Evolutionary conservation across 2,797 vertebrate species (phyloP).

Genomic region (Urophycis tenuis): DNA sequence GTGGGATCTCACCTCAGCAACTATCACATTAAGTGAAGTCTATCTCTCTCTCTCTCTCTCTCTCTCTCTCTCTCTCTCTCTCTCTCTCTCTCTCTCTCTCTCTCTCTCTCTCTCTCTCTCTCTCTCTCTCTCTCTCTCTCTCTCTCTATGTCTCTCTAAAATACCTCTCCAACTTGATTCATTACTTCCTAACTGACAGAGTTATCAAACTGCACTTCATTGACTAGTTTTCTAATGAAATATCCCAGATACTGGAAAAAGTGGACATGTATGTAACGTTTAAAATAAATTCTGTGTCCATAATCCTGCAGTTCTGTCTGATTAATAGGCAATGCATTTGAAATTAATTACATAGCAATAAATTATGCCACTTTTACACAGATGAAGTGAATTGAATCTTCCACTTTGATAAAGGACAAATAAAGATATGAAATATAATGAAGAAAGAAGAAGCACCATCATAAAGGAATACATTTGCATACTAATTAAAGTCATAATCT

Average conservation of each 20-base stretch:
- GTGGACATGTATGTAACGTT: conserved; percentile 28
- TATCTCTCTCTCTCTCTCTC: not conserved
- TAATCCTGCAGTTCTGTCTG: conserved; percentile 56
- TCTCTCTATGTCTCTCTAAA: not conserved
- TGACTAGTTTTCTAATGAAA: conserved; percentile 36
- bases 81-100: not conserved
- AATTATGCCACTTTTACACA: conserved; percentile 54
- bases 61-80: not conserved
- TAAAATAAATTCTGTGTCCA: conserved; percentile 28
- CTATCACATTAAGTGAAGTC: not conserved
- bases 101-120: conserved; percentile 1
- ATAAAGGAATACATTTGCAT: conserved; percentile 77
- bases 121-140: not conserved
- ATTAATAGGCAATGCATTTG: conserved; percentile 62
- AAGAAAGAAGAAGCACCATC: conserved; percentile 62
- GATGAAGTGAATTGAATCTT: conserved; percentile 60
- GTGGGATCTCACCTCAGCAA: not conserved
- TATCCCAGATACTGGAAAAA: conserved; percentile 13
- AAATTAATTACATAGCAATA: conserved; percentile 68
- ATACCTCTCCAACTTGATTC: not conserved
- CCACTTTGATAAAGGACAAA: conserved; percentile 66
- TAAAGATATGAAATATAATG: conserved; percentile 72
- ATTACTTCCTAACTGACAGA: not conserved
- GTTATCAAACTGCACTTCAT: conserved; percentile 11
- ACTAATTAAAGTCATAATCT: conserved; percentile 75